Percentiles rank a stretch among this genome's conserved stretches.
Conservation (phyloP, 2,888 invertebrate species). For the Neocrepidodera transversa region DNA sequence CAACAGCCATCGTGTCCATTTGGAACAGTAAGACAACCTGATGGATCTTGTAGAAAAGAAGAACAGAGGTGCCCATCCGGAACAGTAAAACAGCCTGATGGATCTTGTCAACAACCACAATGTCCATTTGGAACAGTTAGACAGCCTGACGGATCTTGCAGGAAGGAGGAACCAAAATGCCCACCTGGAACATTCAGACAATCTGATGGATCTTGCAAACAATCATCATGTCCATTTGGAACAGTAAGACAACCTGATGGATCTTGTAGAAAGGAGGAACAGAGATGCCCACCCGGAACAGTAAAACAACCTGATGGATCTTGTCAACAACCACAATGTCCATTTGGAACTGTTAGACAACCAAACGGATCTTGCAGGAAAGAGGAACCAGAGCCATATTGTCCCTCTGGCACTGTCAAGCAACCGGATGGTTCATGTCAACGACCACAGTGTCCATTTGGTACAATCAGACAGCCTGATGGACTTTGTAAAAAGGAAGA, state of each 20-base stretch:
- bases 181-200: slow-evolving; percentile 29
- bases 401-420: slow-evolving; percentile 31
- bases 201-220: slow-evolving; percentile 24
- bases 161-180: slow-evolving; percentile 27
- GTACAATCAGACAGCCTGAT: slow-evolving; percentile 13
- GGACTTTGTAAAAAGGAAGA: background rate
- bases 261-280: slow-evolving; percentile 14
- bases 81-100: slow-evolving; percentile 21
- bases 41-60: slow-evolving; percentile 12
- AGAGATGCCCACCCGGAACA: slow-evolving; percentile 23
- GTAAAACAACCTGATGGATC: slow-evolving; percentile 23
- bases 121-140: slow-evolving; percentile 34
- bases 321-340: slow-evolving; percentile 33
- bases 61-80: slow-evolving; percentile 21
- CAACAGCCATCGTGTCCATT: slow-evolving; percentile 31
- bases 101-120: slow-evolving; percentile 22
- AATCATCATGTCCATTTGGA: slow-evolving; percentile 15
- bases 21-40: slow-evolving; percentile 26
- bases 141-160: slow-evolving; percentile 28
- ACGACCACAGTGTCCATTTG: slow-evolving; percentile 17
- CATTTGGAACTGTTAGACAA: slow-evolving; percentile 24
- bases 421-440: slow-evolving; percentile 19
- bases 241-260: slow-evolving; percentile 19
- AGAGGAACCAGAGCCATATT: slow-evolving; percentile 22
- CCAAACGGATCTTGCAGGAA: slow-evolving; percentile 13